phyloP scores from a whole-genome alignment of 2,888 invertebrate species.

The Terebella lapidaria region DNA sequence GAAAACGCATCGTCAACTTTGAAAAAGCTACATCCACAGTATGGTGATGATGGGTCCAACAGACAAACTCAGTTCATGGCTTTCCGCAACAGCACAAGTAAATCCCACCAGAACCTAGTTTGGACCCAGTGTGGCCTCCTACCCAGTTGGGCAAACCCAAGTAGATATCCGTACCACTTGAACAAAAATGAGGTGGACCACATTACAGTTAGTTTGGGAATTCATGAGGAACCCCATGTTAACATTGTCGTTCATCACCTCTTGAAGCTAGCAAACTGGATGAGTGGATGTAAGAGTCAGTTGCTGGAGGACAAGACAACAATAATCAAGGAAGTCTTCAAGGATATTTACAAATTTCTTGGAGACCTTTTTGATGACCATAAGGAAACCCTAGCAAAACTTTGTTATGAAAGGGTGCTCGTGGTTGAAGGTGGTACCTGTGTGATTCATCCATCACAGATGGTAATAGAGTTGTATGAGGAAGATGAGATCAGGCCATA shows the following conservation, averaged over 20 bases:
- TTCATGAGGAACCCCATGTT: slow-evolving; percentile 13
- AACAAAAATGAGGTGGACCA: slow-evolving; percentile 4
- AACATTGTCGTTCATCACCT: slow-evolving; percentile 16
- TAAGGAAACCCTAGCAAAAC: slow-evolving; percentile 4
- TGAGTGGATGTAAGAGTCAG: background rate
- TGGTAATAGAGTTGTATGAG: slow-evolving; percentile 22
- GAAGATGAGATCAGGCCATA: slow-evolving; percentile 29
- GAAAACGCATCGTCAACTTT: slow-evolving; percentile 9
- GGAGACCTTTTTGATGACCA: slow-evolving; percentile 7
- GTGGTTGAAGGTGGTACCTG: slow-evolving; percentile 17
- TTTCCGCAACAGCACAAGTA: slow-evolving; percentile 17
- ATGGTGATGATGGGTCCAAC: slow-evolving; percentile 16
- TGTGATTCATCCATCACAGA: slow-evolving; percentile 21
- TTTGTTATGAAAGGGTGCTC: slow-evolving; percentile 13
- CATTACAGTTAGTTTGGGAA: slow-evolving; percentile 7
- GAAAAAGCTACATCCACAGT: slow-evolving; percentile 10
- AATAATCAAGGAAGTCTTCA: slow-evolving; percentile 14
- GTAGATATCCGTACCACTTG: slow-evolving; percentile 2
- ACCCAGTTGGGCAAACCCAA: slow-evolving; percentile 25
- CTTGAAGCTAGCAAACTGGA: background rate
- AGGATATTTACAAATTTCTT: slow-evolving; percentile 14
- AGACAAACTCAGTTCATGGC: slow-evolving; percentile 12
- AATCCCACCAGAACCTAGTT: slow-evolving; percentile 9
- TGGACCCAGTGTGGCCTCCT: slow-evolving; percentile 23
- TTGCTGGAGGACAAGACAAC: background rate